Conservation (phyloP, 2,888 invertebrate genomes). For the Strigamia maritima region DNA sequence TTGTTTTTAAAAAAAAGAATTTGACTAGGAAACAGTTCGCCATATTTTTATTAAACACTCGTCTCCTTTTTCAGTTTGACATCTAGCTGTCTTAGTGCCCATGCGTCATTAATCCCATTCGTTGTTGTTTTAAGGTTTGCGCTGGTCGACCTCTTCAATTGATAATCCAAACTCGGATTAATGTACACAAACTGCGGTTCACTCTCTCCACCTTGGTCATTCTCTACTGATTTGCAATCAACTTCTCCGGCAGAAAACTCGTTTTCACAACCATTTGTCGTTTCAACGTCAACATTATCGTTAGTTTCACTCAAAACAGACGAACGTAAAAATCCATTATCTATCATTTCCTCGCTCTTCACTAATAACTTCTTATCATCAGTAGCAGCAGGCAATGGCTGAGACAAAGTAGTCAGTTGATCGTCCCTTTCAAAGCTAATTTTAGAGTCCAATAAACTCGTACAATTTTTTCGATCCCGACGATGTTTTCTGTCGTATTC, state of each 20-base stretch:
- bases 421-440: neutral
- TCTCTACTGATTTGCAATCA: neutral
- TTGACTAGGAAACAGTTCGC: conserved; percentile 9
- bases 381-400: neutral
- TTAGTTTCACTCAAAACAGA: neutral
- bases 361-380: neutral
- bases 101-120: neutral
- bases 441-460: neutral
- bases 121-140: neutral
- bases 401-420: neutral
- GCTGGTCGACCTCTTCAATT: neutral
- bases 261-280: neutral
- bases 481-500: neutral
- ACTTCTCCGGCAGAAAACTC: neutral
- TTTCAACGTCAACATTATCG: neutral
- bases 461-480: conserved; percentile 15
- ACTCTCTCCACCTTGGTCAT: neutral
- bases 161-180: conserved; percentile 17
- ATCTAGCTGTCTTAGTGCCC: neutral
- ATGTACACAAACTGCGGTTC: conserved; percentile 4
- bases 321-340: neutral
- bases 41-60: conserved; percentile 11
- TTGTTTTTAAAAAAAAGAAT: neutral
- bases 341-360: conserved; percentile 15
- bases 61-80: conserved; percentile 33